A percentile compares a stretch with the other conserved stretches of the same genome.
phyloP scores from a whole-genome alignment of 1,140 invertebrate species.

The Hyles vespertilio region DNA sequence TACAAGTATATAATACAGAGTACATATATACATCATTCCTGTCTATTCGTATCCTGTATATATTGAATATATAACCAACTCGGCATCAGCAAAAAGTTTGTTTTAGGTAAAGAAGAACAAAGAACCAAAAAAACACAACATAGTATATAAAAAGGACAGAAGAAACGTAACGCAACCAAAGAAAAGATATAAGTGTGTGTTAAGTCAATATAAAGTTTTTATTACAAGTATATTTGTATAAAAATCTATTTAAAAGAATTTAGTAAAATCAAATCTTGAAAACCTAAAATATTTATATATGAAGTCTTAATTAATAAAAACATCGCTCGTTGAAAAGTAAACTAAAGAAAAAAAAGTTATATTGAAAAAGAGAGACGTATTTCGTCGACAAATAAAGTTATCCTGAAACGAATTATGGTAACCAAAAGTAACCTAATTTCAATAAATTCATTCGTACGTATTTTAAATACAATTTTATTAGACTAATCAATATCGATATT shows the following conservation, averaged over 20 bases:
- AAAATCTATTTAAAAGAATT: conserved; percentile 15
- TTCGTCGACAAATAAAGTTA: too few relatives aligned
- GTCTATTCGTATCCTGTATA: too few relatives aligned
- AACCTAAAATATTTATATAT: background rate
- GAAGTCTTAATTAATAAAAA: too few relatives aligned
- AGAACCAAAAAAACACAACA: conserved; percentile 14
- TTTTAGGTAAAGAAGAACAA: conserved; percentile 11
- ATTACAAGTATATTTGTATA: conserved; percentile 1
- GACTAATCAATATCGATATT: too few relatives aligned
- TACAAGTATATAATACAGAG: conserved; percentile 14
- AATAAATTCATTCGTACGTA: too few relatives aligned
- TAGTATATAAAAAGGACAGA: conserved; percentile 12
- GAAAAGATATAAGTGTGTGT: conserved; percentile 22
- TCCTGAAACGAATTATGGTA: too few relatives aligned
- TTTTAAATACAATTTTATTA: too few relatives aligned
- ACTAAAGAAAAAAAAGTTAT: too few relatives aligned
- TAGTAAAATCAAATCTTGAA: conserved; percentile 1
- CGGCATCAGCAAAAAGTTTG: conserved; percentile 29
- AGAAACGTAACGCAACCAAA: conserved; percentile 29
- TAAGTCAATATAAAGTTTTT: conserved; percentile 1
- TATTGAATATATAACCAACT: conserved; percentile 11
- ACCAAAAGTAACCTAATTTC: too few relatives aligned
- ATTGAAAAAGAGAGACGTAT: too few relatives aligned
- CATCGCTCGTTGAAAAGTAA: too few relatives aligned
- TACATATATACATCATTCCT: background rate